phyloP scores from a whole-genome alignment of 1,140 invertebrate species.

The Tetramorium simillimum region DNA sequence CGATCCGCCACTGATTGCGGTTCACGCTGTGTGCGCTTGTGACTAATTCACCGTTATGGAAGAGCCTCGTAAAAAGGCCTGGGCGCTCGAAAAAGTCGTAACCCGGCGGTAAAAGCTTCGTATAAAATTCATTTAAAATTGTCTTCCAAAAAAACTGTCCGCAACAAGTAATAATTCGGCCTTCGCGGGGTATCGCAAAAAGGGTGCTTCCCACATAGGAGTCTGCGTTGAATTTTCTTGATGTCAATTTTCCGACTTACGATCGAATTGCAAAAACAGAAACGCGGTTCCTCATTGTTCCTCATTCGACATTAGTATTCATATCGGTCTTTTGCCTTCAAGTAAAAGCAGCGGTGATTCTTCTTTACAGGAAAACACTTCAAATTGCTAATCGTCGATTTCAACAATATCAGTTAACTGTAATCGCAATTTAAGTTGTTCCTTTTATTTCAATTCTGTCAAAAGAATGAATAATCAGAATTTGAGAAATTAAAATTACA shows the following conservation, averaged over 20 bases:
- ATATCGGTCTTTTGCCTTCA: slow-evolving; percentile 15
- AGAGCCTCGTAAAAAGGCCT: slow-evolving; percentile 62
- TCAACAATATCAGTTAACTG: slow-evolving; percentile 9
- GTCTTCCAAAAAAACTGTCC: slow-evolving; percentile 46
- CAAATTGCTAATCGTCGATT: background rate
- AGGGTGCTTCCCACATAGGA: background rate
- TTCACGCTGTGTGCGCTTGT: slow-evolving; percentile 49
- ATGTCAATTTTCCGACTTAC: slow-evolving; percentile 13
- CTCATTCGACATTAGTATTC: slow-evolving; percentile 24
- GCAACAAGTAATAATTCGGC: slow-evolving; percentile 25
- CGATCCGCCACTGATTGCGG: slow-evolving; percentile 20
- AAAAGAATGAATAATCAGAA: background rate
- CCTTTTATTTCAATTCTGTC: background rate
- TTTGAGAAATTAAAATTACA: slow-evolving; percentile 13
- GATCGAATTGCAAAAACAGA: slow-evolving; percentile 5
- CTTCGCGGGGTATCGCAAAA: background rate
- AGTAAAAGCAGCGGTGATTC: background rate
- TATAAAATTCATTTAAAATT: slow-evolving; percentile 70
- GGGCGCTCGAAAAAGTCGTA: slow-evolving; percentile 61
- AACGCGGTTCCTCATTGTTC: background rate
- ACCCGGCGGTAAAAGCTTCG: slow-evolving; percentile 63
- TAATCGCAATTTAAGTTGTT: background rate
- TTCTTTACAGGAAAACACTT: background rate
- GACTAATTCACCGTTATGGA: slow-evolving; percentile 52
- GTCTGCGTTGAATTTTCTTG: slow-evolving; percentile 27